Evolutionary conservation across 2,797 vertebrate genomes (phyloP), one percentile per base, ranked within the genome.

Genomic region (Cyclopterus lumpus): DNA sequence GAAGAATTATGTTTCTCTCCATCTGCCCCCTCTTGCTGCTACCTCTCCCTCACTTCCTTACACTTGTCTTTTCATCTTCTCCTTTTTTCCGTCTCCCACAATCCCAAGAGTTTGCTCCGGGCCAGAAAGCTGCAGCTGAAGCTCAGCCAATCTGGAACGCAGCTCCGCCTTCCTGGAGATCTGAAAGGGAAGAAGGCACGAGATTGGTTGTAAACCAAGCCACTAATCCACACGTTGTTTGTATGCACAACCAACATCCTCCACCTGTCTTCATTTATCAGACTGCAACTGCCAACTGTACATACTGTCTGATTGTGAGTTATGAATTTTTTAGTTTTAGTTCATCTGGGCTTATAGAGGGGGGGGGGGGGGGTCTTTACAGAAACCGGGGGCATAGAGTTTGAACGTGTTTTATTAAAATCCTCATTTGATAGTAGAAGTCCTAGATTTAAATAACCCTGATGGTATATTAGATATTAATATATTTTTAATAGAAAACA

Each of bases 61-160:
- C 95, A 93, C 93, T 94, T 92, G 94, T 95, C 94, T 95, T 94
- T 95, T 95, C 94, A 95, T 95, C 91, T 94, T 93, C 90, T 94
- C 93, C 89, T 92, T 86, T 89, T 94, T 91, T 82, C 81, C 86
- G 89, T 93, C 91, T 92, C 88, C 93, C 90, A 90, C 93, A 89
- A 87, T 94, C 93, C 92, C 92, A 64, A 86, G 94, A 93, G 92
- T 92, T 94, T 92, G 94, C 95, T 95, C 94, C 80, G 89, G 94
- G 94, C 93, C 93, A 94, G 92, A 94, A 92, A 91, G 94, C 91
- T 95, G 94, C 94, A 93, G 94, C 94, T 95, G 93, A 89, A 96
- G 90, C 91, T 95, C 94, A 89, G 94, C 95, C 94, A 96, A 94
- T 93, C 93, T 95, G 91, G 91, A 90, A 81, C 95, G 95, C 88